A percentile compares a stretch with the other conserved stretches of the same genome.
These are phyloP conservation scores for Pseudomugil gertrudae DNA, from an alignment of 2,797 vertebrate genomes.

Conservation along the genomic window DNA sequence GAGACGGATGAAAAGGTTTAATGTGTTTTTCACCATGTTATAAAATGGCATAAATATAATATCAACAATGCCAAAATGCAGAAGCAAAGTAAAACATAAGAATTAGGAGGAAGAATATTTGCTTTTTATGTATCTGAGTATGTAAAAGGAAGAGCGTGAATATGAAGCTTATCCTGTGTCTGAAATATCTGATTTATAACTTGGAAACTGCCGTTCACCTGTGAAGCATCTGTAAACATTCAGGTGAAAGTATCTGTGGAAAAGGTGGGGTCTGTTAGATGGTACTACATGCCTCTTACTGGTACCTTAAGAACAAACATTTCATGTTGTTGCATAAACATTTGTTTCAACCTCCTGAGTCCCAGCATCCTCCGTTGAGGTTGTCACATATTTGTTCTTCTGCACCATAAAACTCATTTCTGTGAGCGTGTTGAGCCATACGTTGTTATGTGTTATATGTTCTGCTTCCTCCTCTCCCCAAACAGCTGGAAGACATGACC, in stretches of 20 bases:
- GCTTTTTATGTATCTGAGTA: not conserved
- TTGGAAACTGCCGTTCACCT: slow-evolving; percentile 1
- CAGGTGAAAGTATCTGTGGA: not conserved
- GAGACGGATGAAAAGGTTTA: not conserved
- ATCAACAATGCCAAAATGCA: not conserved
- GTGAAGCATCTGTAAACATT: slow-evolving; percentile 21
- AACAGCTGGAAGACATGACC: no score
- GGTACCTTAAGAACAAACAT: not conserved
- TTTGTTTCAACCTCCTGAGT: slow-evolving; percentile 1
- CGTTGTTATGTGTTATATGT: no score
- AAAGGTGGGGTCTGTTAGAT: slow-evolving; percentile 1
- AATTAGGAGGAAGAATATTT: not conserved
- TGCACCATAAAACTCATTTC: no score
- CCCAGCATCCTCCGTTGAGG: no score
- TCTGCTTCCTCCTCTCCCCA: no score
- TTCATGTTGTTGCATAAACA: not conserved
- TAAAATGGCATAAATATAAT: no score
- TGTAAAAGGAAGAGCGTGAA: not conserved
- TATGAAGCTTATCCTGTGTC: not conserved
- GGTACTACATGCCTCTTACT: slow-evolving; percentile 7
- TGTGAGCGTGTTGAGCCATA: no score
- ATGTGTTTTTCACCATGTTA: no score
- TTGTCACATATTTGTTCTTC: no score
- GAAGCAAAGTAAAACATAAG: not conserved
- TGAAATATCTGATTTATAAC: no score